Evolutionary conservation across 2,113 vertebrate species (phyloP), one percentile per base, ranked within the genome.

Genomic region (Calidris pugnax): DNA sequence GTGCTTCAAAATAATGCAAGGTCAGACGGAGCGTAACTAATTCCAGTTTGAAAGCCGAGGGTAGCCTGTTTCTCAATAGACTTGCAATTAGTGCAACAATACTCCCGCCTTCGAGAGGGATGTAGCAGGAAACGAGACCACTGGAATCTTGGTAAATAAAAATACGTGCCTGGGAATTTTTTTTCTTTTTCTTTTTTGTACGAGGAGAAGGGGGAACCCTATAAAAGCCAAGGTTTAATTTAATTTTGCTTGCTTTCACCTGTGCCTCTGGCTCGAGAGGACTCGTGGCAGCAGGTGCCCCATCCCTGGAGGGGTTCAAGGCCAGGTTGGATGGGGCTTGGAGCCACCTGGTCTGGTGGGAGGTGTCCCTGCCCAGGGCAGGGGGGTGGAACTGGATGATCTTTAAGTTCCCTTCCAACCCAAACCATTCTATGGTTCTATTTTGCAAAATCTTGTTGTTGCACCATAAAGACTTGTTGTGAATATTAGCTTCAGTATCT

Each of bases 11-110:
- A 87, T 92, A 89, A 85, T 32, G 59, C 59, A 37, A n/a, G 91
- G 89, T 92, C 91, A 90, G 73, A 24, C 55, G 9, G 12, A 91
- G 89, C 8, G 4, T 75, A 85, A 91, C 94, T 93, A 95, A 95
- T 95, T 87, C 83, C 89, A 64, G 7, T 76, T 60, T 89, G 82
- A 93, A 77, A 73, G 85, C 74, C 41, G 68, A 86, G 74, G 69
- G 68, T 64, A 89, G 75, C 43, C 43, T 16, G 21, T 33, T 93
- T 80, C 77, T 95, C 79, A 37, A 4, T 4, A 76, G 92, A 43
- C 47, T 86, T 45, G 64, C 24, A 82, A 62, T 86, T 77, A 78
- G 56, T 84, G 89, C 39, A 78, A 8, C 53, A 48, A 21, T 67
- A 8, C 47, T 90, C 16, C 51, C 85, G 69, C 33, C 87, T 94